Evolutionary conservation across 35 echinoderm and acorn worm genomes (phyloP).

Genomic region (Ptychodera flava): DNA sequence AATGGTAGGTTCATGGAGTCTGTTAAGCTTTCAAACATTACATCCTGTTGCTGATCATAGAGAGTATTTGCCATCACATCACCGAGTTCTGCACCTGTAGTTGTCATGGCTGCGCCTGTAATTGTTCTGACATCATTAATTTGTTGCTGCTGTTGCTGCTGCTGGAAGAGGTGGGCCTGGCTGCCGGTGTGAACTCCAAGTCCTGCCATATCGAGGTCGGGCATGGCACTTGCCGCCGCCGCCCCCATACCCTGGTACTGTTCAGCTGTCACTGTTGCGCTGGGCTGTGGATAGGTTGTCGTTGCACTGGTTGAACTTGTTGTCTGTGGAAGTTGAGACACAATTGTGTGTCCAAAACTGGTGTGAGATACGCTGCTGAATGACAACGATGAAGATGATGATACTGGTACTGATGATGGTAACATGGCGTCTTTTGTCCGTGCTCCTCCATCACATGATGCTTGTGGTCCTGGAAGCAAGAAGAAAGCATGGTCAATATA

Average conservation of each 20-base stretch:
- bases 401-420: not conserved
- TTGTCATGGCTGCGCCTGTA: too few relatives aligned
- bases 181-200: not conserved
- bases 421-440: too few relatives aligned
- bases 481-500: too few relatives aligned
- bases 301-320: not conserved
- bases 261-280: not conserved
- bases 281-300: not conserved
- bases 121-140: too few relatives aligned
- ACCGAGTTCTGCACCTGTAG: not conserved
- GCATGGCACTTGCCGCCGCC: not conserved
- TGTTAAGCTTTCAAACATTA: not conserved
- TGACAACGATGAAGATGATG: not conserved
- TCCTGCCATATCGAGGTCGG: not conserved
- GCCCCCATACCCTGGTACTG: not conserved
- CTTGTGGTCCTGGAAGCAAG: too few relatives aligned
- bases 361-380: not conserved
- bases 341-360: not conserved
- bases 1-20: not conserved
- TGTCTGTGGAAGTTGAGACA: not conserved
- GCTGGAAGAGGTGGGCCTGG: not conserved
- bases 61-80: not conserved
- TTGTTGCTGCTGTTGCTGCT: too few relatives aligned
- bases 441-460: too few relatives aligned
- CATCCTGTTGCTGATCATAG: not conserved